Percentiles rank a stretch among this genome's conserved stretches.
phyloP scores from a whole-genome alignment of 2,113 vertebrate genomes.

The Nothobranchius furzeri region DNA sequence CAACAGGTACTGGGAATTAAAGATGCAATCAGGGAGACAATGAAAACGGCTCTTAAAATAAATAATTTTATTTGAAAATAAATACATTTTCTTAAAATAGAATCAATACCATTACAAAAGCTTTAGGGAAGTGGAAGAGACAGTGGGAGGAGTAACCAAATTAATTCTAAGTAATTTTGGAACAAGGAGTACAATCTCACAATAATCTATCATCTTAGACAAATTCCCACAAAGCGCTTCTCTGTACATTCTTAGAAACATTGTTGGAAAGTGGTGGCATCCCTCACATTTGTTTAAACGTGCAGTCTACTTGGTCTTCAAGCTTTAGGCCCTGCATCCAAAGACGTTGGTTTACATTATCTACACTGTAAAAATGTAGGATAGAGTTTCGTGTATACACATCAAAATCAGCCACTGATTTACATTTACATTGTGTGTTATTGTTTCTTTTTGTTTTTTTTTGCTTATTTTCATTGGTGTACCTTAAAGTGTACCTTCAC shows the following conservation, averaged over 20 bases:
- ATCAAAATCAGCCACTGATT: slow-evolving; percentile 64
- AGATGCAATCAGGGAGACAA: background rate
- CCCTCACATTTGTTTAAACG: slow-evolving; percentile 38
- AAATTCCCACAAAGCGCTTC: slow-evolving; percentile 56
- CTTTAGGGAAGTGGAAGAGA: slow-evolving; percentile 56
- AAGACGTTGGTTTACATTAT: slow-evolving; percentile 36
- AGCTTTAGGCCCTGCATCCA: slow-evolving; percentile 56
- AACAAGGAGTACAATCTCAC: slow-evolving; percentile 74
- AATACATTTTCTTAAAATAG: slow-evolving; percentile 85
- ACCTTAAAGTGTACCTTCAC: slow-evolving; percentile 65
- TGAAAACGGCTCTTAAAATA: slow-evolving; percentile 75
- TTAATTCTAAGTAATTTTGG: slow-evolving; percentile 63
- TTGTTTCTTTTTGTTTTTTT: background rate
- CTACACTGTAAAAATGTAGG: slow-evolving; percentile 50
- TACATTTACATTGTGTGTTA: slow-evolving; percentile 56
- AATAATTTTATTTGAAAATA: slow-evolving; percentile 86
- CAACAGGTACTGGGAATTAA: background rate
- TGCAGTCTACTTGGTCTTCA: slow-evolving; percentile 65
- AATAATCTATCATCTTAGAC: slow-evolving; percentile 64
- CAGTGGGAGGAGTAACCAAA: slow-evolving; percentile 49
- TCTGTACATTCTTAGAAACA: slow-evolving; percentile 69
- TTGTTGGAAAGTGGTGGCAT: slow-evolving; percentile 48
- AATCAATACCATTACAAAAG: slow-evolving; percentile 83
- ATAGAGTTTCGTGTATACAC: slow-evolving; percentile 66
- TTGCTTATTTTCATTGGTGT: slow-evolving; percentile 27